Evolutionary conservation across 1,140 invertebrate genomes (phyloP).

Genomic region (Drosophila sucinea): DNA sequence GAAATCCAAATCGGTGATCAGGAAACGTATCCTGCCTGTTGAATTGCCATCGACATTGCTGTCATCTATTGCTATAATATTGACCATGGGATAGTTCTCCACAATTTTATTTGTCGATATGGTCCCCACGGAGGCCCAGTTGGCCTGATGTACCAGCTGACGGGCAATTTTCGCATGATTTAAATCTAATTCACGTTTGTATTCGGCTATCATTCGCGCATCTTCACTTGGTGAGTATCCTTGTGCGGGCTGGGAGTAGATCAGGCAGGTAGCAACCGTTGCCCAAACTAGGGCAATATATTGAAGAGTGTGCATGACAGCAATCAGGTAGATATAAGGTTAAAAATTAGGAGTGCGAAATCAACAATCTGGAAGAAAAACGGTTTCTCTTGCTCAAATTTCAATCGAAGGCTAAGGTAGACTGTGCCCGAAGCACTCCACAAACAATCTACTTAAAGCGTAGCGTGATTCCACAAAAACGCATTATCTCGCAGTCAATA

Average conservation of each 20-base stretch:
- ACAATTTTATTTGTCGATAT: slow-evolving; percentile 87
- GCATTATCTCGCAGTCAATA: neutral
- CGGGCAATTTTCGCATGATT: slow-evolving; percentile 83
- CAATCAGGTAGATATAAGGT: neutral
- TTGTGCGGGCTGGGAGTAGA: slow-evolving; percentile 1
- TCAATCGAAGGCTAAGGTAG: neutral
- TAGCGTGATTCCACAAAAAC: neutral
- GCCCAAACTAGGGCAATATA: slow-evolving; percentile 31
- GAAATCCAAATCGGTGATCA: slow-evolving; percentile 90
- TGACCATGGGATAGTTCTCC: slow-evolving; percentile 89
- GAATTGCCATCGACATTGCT: slow-evolving; percentile 86
- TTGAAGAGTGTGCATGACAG: slow-evolving; percentile 27
- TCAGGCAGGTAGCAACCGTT: slow-evolving; percentile 27
- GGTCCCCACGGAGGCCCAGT: slow-evolving; percentile 90
- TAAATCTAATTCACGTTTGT: slow-evolving; percentile 28
- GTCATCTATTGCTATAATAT: slow-evolving; percentile 90
- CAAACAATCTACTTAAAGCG: neutral
- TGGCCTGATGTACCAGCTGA: slow-evolving; percentile 84
- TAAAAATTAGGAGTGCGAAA: neutral
- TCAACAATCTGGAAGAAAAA: neutral
- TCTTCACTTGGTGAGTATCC: slow-evolving; percentile 63
- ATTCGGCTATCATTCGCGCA: slow-evolving; percentile 51
- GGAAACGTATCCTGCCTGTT: slow-evolving; percentile 90
- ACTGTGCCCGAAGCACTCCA: slow-evolving; percentile 6
- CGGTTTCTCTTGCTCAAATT: neutral